These are phyloP conservation scores for Brachyhypopomus occidentalis DNA, from an alignment of 2,113 vertebrate species.

Conservation along the genomic window DNA sequence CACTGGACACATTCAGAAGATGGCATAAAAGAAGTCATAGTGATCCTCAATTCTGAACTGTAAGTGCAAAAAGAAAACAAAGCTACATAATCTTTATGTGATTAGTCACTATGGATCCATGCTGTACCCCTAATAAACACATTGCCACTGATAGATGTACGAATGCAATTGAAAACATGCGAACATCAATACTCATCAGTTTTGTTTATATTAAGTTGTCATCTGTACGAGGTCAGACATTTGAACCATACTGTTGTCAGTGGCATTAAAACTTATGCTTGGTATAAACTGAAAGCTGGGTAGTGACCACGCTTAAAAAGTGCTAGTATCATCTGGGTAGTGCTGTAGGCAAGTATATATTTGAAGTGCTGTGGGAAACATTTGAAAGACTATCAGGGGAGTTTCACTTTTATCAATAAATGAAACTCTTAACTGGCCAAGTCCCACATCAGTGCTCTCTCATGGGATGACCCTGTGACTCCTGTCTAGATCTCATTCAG, in stretches of 20 bases:
- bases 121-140: too few relatives aligned
- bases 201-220: too few relatives aligned
- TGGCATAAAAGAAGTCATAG: too few relatives aligned
- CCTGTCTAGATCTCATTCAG: constrained; percentile 34
- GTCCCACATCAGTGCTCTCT: constrained; percentile 41
- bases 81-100: too few relatives aligned
- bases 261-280: not conserved
- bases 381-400: constrained; percentile 5
- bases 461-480: constrained; percentile 8
- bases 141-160: too few relatives aligned
- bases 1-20: not conserved
- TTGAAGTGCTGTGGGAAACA: constrained; percentile 15
- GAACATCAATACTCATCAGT: too few relatives aligned
- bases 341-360: not conserved
- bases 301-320: not conserved
- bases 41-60: too few relatives aligned
- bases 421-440: constrained; percentile 38
- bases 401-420: constrained; percentile 39
- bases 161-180: too few relatives aligned
- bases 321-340: not conserved
- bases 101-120: too few relatives aligned
- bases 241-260: not conserved
- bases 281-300: not conserved
- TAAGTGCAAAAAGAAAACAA: too few relatives aligned
- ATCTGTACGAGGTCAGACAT: not conserved